Evolutionary conservation across 1,140 invertebrate species (phyloP), one percentile per base, ranked within the genome.

Genomic region (Riptortus pedestris): DNA sequence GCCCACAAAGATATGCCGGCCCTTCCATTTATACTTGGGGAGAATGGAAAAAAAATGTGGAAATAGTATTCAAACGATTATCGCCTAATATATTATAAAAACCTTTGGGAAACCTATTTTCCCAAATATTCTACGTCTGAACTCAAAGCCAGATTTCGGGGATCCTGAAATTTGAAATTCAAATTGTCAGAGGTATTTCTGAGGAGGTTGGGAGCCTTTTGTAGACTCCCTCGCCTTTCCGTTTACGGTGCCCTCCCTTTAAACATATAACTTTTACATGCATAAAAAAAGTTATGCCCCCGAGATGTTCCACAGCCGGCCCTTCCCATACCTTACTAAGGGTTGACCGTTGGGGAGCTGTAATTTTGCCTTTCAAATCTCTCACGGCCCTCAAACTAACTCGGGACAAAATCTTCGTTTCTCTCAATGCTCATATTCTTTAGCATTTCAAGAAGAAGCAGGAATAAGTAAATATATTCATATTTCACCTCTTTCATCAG

Each of bases 261-360:
- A 51, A 51, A 51, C 48, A 51, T 51, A 51, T 51, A 51, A 51
- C 18, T 51, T 51, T 51, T 51, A 51, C 48, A 51, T 51, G 48
- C 24, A 51, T 9, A 51, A 51, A 45, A 45, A 51, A 51, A 51
- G 48, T n/a, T 22, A 51, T 22, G n/a, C 24, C 22, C 48, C 48
- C 16, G 31, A 38, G 31, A 38, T 38, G 14, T 14, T 14, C 31
- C 5, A 5, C 14, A 38, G 31, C 31, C 31, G 31, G 5, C 5
- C 14, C 31, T 14, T 5, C n/a, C 31, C 31, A 38, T 38, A 38
- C 14, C 31, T 38, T 14, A 5, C 14, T 38, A 14, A 38, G 14
- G 31, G 31, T 14, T 38, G 31, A 38, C 31, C 31, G 31, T 38
- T 38, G 5, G 5, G 14, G 5, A 14, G 31, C 5, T 5, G 14